Evolutionary conservation across 1,140 invertebrate genomes (phyloP).

Genomic region (Coenobita brevimanus): DNA sequence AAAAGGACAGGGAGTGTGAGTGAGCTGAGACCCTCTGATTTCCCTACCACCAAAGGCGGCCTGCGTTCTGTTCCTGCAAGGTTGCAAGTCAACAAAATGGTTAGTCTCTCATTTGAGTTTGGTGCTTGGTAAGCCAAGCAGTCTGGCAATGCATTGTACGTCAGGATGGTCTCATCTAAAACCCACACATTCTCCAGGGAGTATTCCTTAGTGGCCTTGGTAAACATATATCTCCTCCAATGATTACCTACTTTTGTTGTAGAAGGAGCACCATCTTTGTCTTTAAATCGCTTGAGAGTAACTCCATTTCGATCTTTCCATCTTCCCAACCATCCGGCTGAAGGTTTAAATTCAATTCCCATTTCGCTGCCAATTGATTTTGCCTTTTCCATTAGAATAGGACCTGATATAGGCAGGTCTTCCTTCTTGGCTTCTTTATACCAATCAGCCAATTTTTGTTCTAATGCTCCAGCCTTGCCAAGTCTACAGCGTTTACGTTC

Average conservation of each 20-base stretch:
- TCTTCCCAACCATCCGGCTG: constrained; percentile 59
- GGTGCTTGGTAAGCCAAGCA: background rate
- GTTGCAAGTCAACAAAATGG: constrained; percentile 52
- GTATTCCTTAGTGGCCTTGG: constrained; percentile 56
- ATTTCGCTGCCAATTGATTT: constrained; percentile 59
- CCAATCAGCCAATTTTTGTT: constrained; percentile 56
- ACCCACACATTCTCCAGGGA: constrained; percentile 59
- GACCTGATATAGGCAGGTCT: constrained; percentile 58
- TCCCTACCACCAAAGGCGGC: constrained; percentile 39
- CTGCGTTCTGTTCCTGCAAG: constrained; percentile 50
- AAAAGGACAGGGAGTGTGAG: constrained; percentile 19
- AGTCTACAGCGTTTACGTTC: constrained; percentile 51
- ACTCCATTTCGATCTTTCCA: constrained; percentile 65
- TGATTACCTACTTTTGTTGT: constrained; percentile 54
- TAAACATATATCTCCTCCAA: constrained; percentile 61
- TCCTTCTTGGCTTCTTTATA: constrained; percentile 60
- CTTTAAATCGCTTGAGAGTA: constrained; percentile 58
- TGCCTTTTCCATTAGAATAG: constrained; percentile 63
- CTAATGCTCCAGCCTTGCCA: constrained; percentile 50
- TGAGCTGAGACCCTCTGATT: constrained; percentile 17
- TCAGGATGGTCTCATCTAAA: constrained; percentile 44
- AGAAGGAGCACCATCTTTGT: constrained; percentile 58
- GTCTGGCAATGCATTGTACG: constrained; percentile 51
- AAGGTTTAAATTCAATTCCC: constrained; percentile 59
- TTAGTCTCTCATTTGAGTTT: constrained; percentile 30